These are phyloP conservation scores for Spodoptera exigua DNA, from an alignment of 2,888 invertebrate species.

Conservation along the genomic window DNA sequence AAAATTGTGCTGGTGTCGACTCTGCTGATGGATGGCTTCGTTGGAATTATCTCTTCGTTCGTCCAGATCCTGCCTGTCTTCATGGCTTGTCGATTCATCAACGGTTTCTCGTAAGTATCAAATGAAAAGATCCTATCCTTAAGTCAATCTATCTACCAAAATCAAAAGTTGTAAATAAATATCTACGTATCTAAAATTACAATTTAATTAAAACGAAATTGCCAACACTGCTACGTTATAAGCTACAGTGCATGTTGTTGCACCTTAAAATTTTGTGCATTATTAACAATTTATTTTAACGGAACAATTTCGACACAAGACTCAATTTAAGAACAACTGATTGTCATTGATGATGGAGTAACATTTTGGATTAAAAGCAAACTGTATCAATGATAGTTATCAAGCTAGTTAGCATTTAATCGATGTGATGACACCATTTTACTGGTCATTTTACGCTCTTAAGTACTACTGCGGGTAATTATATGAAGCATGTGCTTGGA, in stretches of 20 bases:
- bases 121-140: no score
- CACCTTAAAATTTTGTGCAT: no score
- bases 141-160: no score
- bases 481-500: constrained; percentile 62
- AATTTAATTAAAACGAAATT: no score
- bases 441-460: constrained; percentile 46
- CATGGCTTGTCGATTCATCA: constrained; percentile 92
- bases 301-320: no score
- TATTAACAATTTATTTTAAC: no score
- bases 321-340: no score
- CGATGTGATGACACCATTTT: constrained; percentile 59
- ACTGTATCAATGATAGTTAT: constrained; percentile 18
- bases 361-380: constrained; percentile 5
- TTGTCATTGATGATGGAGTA: background rate
- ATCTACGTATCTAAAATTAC: no score
- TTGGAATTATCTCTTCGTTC: constrained; percentile 92
- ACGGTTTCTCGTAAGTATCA: constrained; percentile 93
- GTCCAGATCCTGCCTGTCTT: constrained; percentile 93
- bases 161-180: no score
- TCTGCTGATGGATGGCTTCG: constrained; percentile 92
- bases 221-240: no score
- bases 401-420: constrained; percentile 48
- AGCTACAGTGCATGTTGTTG: no score
- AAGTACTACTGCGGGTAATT: constrained; percentile 55
- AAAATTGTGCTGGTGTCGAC: constrained; percentile 93